These are phyloP conservation scores for Rhogogaster chlorosoma DNA, from an alignment of 2,888 invertebrate genomes.

Conservation along the genomic window DNA sequence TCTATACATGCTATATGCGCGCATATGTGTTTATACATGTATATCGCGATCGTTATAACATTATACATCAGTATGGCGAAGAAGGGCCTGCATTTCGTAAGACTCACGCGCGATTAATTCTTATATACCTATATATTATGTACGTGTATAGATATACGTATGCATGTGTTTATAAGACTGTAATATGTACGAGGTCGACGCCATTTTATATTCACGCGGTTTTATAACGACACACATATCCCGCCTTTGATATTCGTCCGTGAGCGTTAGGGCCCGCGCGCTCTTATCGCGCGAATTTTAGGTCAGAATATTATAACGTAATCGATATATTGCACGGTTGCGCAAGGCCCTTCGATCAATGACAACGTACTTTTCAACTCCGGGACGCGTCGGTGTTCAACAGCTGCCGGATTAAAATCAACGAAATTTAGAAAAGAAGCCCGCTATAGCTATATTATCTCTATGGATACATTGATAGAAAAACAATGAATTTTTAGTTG, in stretches of 20 bases:
- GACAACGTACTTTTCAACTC: background rate
- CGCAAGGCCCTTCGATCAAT: slow-evolving; percentile 48
- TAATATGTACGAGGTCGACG: slow-evolving; percentile 37
- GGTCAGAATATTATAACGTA: slow-evolving; percentile 48
- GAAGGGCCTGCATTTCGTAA: slow-evolving; percentile 48
- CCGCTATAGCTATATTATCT: background rate
- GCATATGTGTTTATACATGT: background rate
- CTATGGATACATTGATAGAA: background rate
- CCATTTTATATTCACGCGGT: slow-evolving; percentile 36
- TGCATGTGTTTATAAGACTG: background rate
- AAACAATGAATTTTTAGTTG: background rate
- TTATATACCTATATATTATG: background rate
- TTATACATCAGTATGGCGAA: slow-evolving; percentile 15
- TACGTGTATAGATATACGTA: slow-evolving; percentile 13
- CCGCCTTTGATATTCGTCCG: slow-evolving; percentile 37
- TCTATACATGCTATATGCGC: background rate
- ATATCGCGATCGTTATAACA: background rate
- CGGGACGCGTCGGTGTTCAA: slow-evolving; percentile 12
- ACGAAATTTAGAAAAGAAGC: background rate
- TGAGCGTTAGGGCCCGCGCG: slow-evolving; percentile 11
- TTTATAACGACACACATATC: slow-evolving; percentile 8
- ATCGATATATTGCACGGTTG: slow-evolving; percentile 50
- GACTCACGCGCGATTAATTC: slow-evolving; percentile 34
- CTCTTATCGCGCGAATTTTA: slow-evolving; percentile 50
- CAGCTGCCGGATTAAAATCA: background rate